Conservation (phyloP, 2,888 invertebrate genomes). For the Prenolepis imparis region DNA sequence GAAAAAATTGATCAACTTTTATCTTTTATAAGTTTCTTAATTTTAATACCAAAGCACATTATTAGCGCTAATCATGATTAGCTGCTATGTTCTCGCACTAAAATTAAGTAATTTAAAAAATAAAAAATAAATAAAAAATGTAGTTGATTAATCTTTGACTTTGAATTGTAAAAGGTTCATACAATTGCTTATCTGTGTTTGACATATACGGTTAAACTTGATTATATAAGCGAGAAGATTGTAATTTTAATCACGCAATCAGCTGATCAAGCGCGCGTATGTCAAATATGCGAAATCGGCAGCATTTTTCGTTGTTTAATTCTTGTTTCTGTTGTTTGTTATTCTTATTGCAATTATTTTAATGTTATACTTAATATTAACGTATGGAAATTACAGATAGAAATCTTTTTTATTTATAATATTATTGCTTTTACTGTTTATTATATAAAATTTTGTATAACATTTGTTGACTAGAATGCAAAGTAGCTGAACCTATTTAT, state of each 20-base stretch:
- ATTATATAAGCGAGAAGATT: not conserved
- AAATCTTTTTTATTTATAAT: not conserved
- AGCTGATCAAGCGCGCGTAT: not conserved
- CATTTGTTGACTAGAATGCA: not conserved
- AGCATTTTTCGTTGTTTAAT: not conserved
- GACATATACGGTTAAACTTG: not conserved
- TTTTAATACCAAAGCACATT: not conserved
- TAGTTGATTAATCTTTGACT: not conserved
- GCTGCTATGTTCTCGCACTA: not conserved
- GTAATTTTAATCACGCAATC: not conserved
- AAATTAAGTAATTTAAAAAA: not conserved
- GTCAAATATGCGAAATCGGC: not conserved
- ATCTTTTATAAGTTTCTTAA: not conserved
- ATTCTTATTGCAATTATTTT: not conserved
- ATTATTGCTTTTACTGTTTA: not conserved
- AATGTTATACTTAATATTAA: conserved; percentile 2
- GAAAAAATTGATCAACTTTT: not conserved
- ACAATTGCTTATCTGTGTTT: not conserved
- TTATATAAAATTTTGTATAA: not conserved
- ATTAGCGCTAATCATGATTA: not conserved
- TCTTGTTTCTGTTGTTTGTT: not conserved
- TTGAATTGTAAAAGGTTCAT: not conserved
- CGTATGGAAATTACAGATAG: not conserved
- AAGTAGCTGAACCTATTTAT: not conserved
- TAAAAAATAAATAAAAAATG: too few species aligned